phyloP scores from a whole-genome alignment of 2,113 vertebrate species.

The Empidonax traillii region DNA sequence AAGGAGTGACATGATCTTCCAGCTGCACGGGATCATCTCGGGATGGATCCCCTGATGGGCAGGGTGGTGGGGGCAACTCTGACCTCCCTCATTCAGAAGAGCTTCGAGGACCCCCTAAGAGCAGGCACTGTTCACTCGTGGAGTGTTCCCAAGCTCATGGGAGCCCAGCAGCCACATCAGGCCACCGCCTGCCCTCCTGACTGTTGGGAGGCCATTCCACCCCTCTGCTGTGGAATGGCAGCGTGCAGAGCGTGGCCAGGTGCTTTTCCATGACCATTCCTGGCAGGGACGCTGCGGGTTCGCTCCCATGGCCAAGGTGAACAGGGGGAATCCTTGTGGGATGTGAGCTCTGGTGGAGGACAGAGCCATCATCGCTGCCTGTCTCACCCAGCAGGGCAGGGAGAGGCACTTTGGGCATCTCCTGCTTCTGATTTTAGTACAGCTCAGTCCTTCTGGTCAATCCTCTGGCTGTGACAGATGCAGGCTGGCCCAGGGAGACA shows the following conservation, averaged over 20 bases:
- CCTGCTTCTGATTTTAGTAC: not conserved
- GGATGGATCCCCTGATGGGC: not conserved
- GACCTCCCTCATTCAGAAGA: not conserved
- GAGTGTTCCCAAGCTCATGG: not conserved
- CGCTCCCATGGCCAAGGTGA: not conserved
- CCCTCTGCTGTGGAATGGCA: not conserved
- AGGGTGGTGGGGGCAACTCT: not conserved
- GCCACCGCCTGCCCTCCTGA: accelerated
- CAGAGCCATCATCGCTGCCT: accelerated
- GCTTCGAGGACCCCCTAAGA: not conserved
- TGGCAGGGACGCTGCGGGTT: not conserved
- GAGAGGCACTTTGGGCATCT: not conserved
- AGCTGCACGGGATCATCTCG: not conserved
- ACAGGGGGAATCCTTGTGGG: not conserved
- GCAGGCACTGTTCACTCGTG: not conserved
- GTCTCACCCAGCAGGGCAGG: accelerated
- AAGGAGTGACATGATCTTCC: not conserved
- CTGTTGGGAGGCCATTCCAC: accelerated
- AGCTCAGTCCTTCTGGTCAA: not conserved
- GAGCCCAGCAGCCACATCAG: not conserved
- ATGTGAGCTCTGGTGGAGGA: not conserved
- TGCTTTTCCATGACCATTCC: not conserved
- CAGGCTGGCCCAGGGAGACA: not conserved
- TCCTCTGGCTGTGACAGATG: not conserved
- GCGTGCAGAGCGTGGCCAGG: accelerated